A percentile compares a stretch with the other conserved stretches of the same genome.
These are phyloP conservation scores for Dinoponera quadriceps DNA, from an alignment of 1,140 invertebrate species.

Conservation along the genomic window DNA sequence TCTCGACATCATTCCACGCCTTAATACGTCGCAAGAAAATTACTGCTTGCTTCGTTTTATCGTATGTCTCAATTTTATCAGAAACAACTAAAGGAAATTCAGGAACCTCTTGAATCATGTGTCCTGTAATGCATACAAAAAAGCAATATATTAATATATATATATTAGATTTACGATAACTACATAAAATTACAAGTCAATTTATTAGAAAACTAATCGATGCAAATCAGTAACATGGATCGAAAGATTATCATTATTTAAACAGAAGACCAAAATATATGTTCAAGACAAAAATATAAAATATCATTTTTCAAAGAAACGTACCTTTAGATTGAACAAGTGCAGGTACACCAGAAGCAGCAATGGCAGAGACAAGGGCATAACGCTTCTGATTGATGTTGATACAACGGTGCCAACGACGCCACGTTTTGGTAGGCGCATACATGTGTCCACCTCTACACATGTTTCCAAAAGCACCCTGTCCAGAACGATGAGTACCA, in stretches of 20 bases:
- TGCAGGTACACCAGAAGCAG: slow-evolving; percentile 97
- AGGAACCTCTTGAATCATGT: slow-evolving; percentile 96
- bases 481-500: slow-evolving; percentile 99
- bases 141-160: not conserved
- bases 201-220: slow-evolving; percentile 72
- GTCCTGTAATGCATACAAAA: slow-evolving; percentile 87
- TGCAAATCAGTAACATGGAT: slow-evolving; percentile 83
- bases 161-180: too few species aligned
- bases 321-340: slow-evolving; percentile 98
- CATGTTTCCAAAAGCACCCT: slow-evolving; percentile 99
- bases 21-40: slow-evolving; percentile 95
- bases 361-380: slow-evolving; percentile 98
- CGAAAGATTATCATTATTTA: too few species aligned
- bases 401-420: slow-evolving; percentile 98
- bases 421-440: slow-evolving; percentile 98
- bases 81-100: slow-evolving; percentile 98
- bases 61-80: slow-evolving; percentile 98
- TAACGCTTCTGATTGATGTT: slow-evolving; percentile 99
- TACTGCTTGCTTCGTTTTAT: slow-evolving; percentile 99
- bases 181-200: slow-evolving; percentile 18
- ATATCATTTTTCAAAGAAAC: too few species aligned
- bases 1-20: slow-evolving; percentile 98
- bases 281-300: too few species aligned
- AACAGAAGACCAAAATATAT: too few species aligned
- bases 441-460: slow-evolving; percentile 99